phyloP scores from a whole-genome alignment of 2,888 invertebrate genomes.

The Spodoptera littoralis region DNA sequence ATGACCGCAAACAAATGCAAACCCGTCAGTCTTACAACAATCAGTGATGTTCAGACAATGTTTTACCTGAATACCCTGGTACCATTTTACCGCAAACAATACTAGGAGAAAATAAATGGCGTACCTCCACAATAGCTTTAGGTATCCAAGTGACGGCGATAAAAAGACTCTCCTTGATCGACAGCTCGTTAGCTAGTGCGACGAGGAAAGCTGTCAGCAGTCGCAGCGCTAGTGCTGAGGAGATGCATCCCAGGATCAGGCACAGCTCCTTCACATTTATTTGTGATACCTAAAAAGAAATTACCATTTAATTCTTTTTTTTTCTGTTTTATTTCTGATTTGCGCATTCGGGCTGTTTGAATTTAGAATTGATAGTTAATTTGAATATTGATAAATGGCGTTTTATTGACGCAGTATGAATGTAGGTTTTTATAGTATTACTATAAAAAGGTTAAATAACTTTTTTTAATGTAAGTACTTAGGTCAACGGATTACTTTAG shows the following conservation, averaged over 20 bases:
- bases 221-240: constrained; percentile 76
- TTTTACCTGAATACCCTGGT: constrained; percentile 15
- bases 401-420: too few species aligned
- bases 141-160: constrained; percentile 84
- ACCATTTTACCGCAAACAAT: constrained; percentile 29
- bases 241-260: constrained; percentile 76
- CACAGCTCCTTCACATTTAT: constrained; percentile 73
- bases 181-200: constrained; percentile 75
- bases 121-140: constrained; percentile 85
- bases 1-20: neutral
- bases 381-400: too few species aligned
- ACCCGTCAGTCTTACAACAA: constrained; percentile 23
- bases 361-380: too few species aligned
- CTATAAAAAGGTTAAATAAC: too few species aligned
- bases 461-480: too few species aligned
- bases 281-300: constrained; percentile 71
- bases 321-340: neutral
- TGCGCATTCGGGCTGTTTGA: too few species aligned
- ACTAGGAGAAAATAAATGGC: constrained; percentile 40
- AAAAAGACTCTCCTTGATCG: constrained; percentile 80
- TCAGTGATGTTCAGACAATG: constrained; percentile 24
- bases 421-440: too few species aligned
- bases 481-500: too few species aligned
- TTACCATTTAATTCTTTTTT: neutral
- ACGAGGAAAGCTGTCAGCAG: constrained; percentile 81